Evolutionary conservation across 1,140 invertebrate species (phyloP).

Genomic region (Zaprionus capensis): DNA sequence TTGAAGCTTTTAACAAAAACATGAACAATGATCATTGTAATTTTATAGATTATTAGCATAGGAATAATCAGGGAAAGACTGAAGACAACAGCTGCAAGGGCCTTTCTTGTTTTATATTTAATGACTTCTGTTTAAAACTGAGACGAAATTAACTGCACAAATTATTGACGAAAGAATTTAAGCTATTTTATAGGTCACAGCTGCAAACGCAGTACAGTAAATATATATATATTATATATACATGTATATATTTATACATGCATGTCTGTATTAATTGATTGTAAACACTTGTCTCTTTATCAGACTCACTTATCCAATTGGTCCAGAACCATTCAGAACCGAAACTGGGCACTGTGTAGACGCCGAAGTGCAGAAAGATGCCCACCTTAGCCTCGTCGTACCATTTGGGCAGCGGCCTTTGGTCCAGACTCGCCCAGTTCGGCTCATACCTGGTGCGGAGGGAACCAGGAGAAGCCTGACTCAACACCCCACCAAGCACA

Average conservation of each 20-base stretch:
- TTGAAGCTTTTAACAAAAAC: too few species aligned
- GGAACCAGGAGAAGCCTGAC: slow-evolving; percentile 39
- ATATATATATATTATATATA: too few species aligned
- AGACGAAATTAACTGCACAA: too few species aligned
- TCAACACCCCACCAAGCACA: neutral
- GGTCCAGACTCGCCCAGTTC: slow-evolving; percentile 93
- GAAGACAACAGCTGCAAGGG: too few species aligned
- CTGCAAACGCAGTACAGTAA: neutral
- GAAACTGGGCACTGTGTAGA: slow-evolving; percentile 94
- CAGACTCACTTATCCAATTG: slow-evolving; percentile 88
- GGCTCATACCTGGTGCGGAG: slow-evolving; percentile 85
- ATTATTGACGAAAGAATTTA: too few species aligned
- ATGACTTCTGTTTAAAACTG: too few species aligned
- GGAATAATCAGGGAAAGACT: too few species aligned
- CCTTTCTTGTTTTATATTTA: too few species aligned
- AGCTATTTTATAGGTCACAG: too few species aligned
- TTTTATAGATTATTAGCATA: too few species aligned
- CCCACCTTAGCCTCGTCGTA: slow-evolving; percentile 96
- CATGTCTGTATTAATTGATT: neutral
- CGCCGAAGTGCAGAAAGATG: slow-evolving; percentile 97
- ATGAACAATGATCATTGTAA: too few species aligned
- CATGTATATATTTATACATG: neutral
- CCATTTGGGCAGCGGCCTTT: slow-evolving; percentile 92
- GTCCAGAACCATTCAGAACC: slow-evolving; percentile 95
- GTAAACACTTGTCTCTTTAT: neutral